phyloP scores from a whole-genome alignment of 2,797 vertebrate species.

The Pseudocheirus occidentalis region DNA sequence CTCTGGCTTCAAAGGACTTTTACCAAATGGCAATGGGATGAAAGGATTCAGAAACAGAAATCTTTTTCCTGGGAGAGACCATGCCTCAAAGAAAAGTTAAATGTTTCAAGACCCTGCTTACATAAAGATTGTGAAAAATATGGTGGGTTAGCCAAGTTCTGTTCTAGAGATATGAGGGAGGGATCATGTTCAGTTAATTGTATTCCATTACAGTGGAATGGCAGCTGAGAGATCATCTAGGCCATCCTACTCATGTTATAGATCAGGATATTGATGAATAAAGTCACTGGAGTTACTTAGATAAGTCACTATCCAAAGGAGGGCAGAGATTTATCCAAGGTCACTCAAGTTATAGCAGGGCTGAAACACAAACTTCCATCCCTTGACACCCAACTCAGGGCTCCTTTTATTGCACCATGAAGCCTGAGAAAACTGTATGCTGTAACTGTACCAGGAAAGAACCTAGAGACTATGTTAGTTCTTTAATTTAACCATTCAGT shows the following conservation, averaged over 20 bases:
- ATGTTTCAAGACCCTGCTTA: background rate
- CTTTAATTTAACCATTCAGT: background rate
- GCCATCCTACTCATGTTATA: background rate
- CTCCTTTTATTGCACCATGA: background rate
- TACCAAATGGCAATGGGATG: background rate
- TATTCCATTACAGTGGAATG: background rate
- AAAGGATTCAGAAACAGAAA: background rate
- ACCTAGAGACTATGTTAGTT: background rate
- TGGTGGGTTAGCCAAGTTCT: background rate
- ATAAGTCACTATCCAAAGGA: background rate
- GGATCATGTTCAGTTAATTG: background rate
- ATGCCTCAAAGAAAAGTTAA: background rate
- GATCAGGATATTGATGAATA: background rate
- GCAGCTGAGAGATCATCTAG: background rate
- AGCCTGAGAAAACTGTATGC: background rate
- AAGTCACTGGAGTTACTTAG: background rate
- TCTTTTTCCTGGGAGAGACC: background rate
- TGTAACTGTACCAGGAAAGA: background rate
- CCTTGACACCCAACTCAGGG: background rate
- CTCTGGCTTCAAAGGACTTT: background rate
- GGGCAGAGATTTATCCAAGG: background rate
- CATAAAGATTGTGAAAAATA: background rate
- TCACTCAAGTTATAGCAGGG: background rate
- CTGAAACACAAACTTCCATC: background rate
- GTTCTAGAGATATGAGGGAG: background rate